Conservation (phyloP, 2,888 invertebrate species). For the Acronicta aceris region DNA sequence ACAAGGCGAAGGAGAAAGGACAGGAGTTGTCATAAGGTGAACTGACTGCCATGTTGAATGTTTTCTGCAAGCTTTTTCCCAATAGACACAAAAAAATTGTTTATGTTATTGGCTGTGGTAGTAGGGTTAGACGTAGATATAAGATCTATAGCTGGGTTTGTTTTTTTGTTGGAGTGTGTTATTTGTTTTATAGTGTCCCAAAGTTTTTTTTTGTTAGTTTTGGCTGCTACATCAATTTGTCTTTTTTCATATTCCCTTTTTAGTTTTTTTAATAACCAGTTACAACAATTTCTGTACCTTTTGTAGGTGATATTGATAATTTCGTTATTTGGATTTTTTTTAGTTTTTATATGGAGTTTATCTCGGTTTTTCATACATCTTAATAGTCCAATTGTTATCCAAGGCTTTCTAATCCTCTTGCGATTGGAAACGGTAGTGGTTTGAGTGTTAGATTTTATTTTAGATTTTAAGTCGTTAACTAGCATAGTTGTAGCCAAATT, state of each 20-base stretch:
- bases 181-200: slow-evolving; percentile 14
- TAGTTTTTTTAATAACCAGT: slow-evolving; percentile 3
- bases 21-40: neutral
- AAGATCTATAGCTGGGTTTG: slow-evolving; percentile 4
- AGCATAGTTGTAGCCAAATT: neutral
- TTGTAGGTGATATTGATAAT: slow-evolving; percentile 19
- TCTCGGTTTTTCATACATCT: too few species aligned
- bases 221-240: too few species aligned
- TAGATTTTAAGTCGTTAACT: neutral
- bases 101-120: neutral
- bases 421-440: slow-evolving; percentile 1
- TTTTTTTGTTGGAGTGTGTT: slow-evolving; percentile 3
- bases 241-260: too few species aligned
- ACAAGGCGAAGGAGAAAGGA: slow-evolving; percentile 3
- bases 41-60: neutral
- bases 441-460: slow-evolving; percentile 5
- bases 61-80: slow-evolving; percentile 5
- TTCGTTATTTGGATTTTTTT: slow-evolving; percentile 18
- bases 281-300: slow-evolving; percentile 22
- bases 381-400: neutral
- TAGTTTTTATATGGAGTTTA: slow-evolving; percentile 7
- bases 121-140: neutral
- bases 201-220: too few species aligned
- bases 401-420: too few species aligned
- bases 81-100: slow-evolving; percentile 3